phyloP scores from a whole-genome alignment of 2,113 vertebrate genomes.

The Alectura lathami region DNA sequence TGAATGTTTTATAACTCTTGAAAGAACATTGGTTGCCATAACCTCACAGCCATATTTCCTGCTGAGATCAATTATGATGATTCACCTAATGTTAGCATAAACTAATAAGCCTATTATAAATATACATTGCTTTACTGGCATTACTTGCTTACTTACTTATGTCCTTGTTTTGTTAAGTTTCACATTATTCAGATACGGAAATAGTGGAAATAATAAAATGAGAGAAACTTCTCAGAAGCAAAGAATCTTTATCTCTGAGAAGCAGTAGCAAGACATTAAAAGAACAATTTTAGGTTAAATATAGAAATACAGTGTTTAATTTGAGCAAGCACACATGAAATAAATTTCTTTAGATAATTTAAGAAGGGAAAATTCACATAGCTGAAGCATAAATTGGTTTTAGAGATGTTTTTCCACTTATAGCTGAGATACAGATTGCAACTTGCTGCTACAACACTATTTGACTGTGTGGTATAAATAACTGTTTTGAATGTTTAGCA shows the following conservation, averaged over 20 bases:
- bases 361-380: not conserved
- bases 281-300: constrained; percentile 31
- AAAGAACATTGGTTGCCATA: not conserved
- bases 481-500: not conserved
- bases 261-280: constrained; percentile 15
- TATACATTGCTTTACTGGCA: not conserved
- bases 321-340: constrained; percentile 27
- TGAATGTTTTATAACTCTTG: not conserved
- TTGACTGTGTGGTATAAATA: not conserved
- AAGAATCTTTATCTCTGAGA: constrained; percentile 21
- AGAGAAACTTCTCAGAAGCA: not conserved
- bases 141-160: not conserved
- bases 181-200: not conserved
- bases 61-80: not conserved
- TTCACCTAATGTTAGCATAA: not conserved
- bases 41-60: not conserved
- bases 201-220: not conserved
- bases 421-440: not conserved
- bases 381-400: not conserved
- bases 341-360: constrained; percentile 38
- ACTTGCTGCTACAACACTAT: not conserved
- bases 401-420: constrained; percentile 1
- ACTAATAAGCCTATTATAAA: not conserved
- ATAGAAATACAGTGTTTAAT: constrained; percentile 39
- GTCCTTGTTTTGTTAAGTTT: not conserved